phyloP scores from a whole-genome alignment of 1,140 invertebrate genomes.

The Ceratitis capitata region DNA sequence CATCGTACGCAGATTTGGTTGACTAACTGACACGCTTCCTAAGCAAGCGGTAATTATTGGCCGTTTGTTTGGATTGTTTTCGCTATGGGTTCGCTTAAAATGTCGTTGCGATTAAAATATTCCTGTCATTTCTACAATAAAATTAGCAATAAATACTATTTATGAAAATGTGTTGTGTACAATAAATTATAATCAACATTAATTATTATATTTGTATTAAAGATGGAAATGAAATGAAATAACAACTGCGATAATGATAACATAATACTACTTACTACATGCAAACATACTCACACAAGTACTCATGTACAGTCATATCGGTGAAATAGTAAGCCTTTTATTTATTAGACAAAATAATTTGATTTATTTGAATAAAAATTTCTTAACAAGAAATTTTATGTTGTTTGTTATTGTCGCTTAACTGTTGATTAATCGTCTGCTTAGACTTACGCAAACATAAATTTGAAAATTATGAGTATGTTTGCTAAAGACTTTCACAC shows the following conservation, averaged over 20 bases:
- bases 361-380: neutral
- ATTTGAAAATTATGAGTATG: no score
- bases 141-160: constrained; percentile 21
- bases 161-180: neutral
- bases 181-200: neutral
- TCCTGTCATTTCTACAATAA: constrained; percentile 7
- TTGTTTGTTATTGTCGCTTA: neutral
- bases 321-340: no score
- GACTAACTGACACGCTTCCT: neutral
- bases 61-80: neutral
- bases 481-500: no score
- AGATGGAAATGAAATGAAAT: neutral
- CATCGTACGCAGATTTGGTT: neutral
- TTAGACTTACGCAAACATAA: no score
- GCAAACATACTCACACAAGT: neutral
- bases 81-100: neutral
- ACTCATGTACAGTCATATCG: neutral
- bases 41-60: neutral
- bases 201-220: neutral
- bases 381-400: neutral
- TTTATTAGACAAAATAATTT: neutral
- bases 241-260: neutral
- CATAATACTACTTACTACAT: neutral
- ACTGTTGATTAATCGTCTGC: neutral
- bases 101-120: constrained; percentile 4